Evolutionary conservation across 1,140 invertebrate genomes (phyloP).

Genomic region (Zaprionus camerounensis): DNA sequence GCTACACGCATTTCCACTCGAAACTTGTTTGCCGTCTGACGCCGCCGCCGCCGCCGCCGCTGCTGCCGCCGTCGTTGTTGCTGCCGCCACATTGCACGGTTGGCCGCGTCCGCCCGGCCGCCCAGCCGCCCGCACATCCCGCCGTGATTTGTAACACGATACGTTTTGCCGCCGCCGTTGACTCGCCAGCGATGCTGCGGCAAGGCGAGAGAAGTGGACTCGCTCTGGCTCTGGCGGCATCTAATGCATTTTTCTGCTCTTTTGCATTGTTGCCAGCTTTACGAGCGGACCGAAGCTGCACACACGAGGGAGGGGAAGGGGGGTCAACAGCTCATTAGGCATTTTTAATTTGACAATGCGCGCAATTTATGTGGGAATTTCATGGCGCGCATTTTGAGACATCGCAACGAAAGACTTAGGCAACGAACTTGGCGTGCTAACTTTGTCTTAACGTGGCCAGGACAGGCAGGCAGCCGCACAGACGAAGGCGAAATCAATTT

Average conservation of each 20-base stretch:
- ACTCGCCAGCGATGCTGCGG: slow-evolving; percentile 9
- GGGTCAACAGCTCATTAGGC: slow-evolving; percentile 75
- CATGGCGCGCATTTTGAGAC: slow-evolving; percentile 73
- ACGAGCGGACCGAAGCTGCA: neutral
- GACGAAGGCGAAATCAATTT: slow-evolving; percentile 73
- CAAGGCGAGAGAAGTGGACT: slow-evolving; percentile 9
- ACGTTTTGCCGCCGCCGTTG: slow-evolving; percentile 72
- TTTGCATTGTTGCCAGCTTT: slow-evolving; percentile 57
- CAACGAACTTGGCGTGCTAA: slow-evolving; percentile 55
- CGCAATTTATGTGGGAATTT: slow-evolving; percentile 83
- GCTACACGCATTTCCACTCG: slow-evolving; percentile 82
- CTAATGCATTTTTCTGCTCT: slow-evolving; percentile 81
- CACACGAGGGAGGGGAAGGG: slow-evolving; percentile 1
- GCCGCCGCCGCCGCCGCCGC: neutral
- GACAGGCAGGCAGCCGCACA: slow-evolving; percentile 14
- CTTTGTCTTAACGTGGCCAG: slow-evolving; percentile 29
- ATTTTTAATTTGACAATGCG: slow-evolving; percentile 82
- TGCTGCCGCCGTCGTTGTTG: slow-evolving; percentile 1
- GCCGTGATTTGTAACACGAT: slow-evolving; percentile 81
- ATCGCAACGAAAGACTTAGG: slow-evolving; percentile 65
- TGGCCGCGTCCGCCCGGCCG: neutral
- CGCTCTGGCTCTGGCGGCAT: slow-evolving; percentile 41
- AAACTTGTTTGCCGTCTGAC: slow-evolving; percentile 66
- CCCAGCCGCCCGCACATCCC: slow-evolving; percentile 54
- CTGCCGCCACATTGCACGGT: slow-evolving; percentile 21